Evolutionary conservation across 2,797 vertebrate genomes (phyloP).

Genomic region (Tragopan temminckii): DNA sequence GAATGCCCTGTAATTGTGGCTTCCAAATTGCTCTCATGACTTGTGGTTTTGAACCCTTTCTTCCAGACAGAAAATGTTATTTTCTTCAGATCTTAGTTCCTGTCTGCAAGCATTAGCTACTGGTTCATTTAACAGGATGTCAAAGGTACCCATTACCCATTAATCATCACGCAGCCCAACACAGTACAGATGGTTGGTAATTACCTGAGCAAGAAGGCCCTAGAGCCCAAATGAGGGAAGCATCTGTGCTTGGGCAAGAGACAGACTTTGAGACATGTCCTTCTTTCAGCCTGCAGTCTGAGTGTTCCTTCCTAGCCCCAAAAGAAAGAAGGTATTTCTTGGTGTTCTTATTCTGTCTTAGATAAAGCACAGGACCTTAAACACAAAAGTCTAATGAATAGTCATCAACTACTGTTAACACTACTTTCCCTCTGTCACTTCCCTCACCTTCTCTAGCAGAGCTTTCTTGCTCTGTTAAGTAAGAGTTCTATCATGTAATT

Average conservation of each 20-base stretch:
- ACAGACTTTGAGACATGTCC: neutral
- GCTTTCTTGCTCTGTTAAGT: neutral
- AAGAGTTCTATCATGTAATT: neutral
- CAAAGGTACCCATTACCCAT: neutral
- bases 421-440: neutral
- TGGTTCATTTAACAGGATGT: neutral
- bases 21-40: neutral
- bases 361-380: neutral
- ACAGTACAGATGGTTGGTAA: neutral
- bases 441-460: neutral
- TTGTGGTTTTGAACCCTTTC: neutral
- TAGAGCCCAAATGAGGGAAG: neutral
- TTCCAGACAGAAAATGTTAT: neutral
- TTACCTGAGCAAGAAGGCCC: neutral
- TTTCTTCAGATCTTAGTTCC: constrained; percentile 5
- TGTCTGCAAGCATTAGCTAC: neutral
- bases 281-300: neutral
- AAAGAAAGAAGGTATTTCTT: neutral
- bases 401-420: neutral
- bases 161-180: neutral
- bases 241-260: neutral
- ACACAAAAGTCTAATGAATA: neutral
- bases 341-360: neutral
- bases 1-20: neutral
- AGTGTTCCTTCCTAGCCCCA: too few relatives aligned